A percentile compares a stretch with the other conserved stretches of the same genome.
Evolutionary conservation across 2,888 invertebrate genomes (phyloP).

Genomic region (Polymixis lichenea): DNA sequence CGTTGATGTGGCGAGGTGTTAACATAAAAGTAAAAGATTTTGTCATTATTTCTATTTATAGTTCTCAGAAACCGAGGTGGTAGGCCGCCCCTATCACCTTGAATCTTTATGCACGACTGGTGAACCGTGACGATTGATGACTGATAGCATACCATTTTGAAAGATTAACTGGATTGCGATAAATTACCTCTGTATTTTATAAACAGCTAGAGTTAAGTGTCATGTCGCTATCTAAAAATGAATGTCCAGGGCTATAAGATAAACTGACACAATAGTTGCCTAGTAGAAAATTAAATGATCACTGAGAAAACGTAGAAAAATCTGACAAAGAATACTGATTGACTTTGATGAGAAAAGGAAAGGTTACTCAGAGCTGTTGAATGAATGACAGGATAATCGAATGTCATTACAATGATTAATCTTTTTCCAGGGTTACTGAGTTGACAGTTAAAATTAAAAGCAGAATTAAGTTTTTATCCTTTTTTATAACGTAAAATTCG

Average conservation of each 20-base stretch:
- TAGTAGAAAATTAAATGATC: background rate
- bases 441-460: background rate
- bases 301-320: background rate
- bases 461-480: background rate
- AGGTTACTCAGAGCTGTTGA: background rate
- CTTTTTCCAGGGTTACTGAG: background rate
- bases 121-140: constrained; percentile 10
- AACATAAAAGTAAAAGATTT: background rate
- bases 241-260: background rate
- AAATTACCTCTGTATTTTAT: background rate
- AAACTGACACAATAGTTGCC: background rate
- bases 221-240: too few relatives aligned
- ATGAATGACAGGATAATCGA: constrained; percentile 9
- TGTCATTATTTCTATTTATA: too few relatives aligned
- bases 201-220: background rate
- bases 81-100: constrained; percentile 2
- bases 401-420: background rate
- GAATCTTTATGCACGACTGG: constrained; percentile 1
- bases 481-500: too few relatives aligned
- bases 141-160: background rate
- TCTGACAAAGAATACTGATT: background rate
- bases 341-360: background rate
- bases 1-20: background rate
- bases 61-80: background rate
- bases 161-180: background rate